phyloP scores from a whole-genome alignment of 2,113 vertebrate genomes.

The Neodontobutis hainanensis region DNA sequence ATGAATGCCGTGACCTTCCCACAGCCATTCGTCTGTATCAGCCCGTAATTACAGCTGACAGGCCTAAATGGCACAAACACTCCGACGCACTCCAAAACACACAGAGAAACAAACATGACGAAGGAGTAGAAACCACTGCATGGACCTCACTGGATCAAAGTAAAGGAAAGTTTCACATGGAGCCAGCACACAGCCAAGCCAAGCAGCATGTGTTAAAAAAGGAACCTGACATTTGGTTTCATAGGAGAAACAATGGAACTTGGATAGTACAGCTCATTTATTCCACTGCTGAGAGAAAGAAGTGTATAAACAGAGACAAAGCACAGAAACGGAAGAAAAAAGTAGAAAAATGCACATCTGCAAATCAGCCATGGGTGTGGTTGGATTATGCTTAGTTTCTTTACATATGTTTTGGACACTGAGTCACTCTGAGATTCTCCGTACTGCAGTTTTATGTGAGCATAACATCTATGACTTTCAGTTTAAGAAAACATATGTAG shows the following conservation, averaged over 20 bases:
- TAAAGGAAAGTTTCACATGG: slow-evolving; percentile 14
- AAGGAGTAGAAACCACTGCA: slow-evolving; percentile 11
- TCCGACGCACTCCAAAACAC: background rate
- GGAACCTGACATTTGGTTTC: slow-evolving; percentile 50
- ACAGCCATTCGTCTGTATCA: slow-evolving; percentile 23
- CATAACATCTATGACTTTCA: no score
- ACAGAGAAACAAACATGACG: slow-evolving; percentile 11
- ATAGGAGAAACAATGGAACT: slow-evolving; percentile 29
- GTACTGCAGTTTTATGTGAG: no score
- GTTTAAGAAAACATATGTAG: no score
- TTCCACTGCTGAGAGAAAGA: slow-evolving; percentile 2
- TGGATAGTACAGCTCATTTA: slow-evolving; percentile 8
- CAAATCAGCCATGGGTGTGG: background rate
- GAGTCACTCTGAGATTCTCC: background rate
- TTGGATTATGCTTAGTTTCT: background rate
- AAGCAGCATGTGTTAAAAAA: background rate
- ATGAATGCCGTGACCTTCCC: slow-evolving; percentile 41
- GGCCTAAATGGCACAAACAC: slow-evolving; percentile 7
- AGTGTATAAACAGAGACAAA: background rate
- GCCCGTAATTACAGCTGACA: slow-evolving; percentile 23
- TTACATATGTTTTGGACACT: no score
- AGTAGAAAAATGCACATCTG: background rate
- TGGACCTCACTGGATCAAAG: slow-evolving; percentile 21
- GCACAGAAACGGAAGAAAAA: slow-evolving; percentile 3
- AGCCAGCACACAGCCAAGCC: background rate